A percentile compares a stretch with the other conserved stretches of the same genome.
These are phyloP conservation scores for Plecturocebus donacophilus DNA, from an alignment of 2,113 vertebrate species.

Conservation along the genomic window DNA sequence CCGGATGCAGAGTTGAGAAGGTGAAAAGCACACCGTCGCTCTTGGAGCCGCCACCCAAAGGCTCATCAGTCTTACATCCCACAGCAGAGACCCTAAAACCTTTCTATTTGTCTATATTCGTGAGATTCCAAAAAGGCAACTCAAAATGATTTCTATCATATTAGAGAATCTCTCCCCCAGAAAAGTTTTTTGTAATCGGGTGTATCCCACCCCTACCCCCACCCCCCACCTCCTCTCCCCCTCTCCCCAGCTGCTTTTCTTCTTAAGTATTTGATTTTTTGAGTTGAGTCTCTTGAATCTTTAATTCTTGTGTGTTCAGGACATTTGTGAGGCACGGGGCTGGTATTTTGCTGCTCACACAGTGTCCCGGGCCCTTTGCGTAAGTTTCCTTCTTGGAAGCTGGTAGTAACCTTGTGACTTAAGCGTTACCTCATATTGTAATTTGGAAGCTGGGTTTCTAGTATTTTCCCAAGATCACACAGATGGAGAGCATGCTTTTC, in stretches of 20 bases:
- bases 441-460: slow-evolving; percentile 37
- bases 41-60: background rate
- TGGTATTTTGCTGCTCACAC: background rate
- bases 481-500: slow-evolving; percentile 50
- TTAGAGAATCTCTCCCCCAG: background rate
- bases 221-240: too few relatives aligned
- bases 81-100: background rate
- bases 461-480: slow-evolving; percentile 13
- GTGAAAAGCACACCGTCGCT: background rate
- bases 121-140: background rate
- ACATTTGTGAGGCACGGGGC: background rate
- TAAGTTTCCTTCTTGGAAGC: slow-evolving; percentile 62
- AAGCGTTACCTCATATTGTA: slow-evolving; percentile 55
- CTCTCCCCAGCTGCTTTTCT: background rate
- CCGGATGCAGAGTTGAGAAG: background rate
- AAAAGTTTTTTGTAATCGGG: background rate
- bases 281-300: background rate
- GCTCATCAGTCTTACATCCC: background rate
- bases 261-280: background rate
- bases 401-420: slow-evolving; percentile 54
- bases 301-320: background rate
- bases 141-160: background rate
- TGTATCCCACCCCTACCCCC: background rate
- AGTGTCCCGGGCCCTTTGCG: slow-evolving; percentile 36
- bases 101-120: background rate